Conservation (phyloP, 2,113 vertebrate species). For the Chrysochloris asiatica region DNA sequence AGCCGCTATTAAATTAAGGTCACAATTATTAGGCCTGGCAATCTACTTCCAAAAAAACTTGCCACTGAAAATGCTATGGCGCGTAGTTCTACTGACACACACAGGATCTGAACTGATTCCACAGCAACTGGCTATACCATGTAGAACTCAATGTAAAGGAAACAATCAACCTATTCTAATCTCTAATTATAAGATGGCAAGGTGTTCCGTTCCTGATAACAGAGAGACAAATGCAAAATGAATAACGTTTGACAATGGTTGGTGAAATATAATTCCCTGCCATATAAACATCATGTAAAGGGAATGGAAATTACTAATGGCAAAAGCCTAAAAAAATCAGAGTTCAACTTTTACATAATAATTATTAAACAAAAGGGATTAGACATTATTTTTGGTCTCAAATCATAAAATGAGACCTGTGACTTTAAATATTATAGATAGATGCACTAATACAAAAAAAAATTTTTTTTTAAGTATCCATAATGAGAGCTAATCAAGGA, state of each 20-base stretch:
- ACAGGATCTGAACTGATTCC: not conserved
- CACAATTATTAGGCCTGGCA: not conserved
- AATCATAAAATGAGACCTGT: not conserved
- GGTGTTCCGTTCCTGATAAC: not conserved
- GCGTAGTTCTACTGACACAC: not conserved
- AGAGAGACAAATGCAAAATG: not conserved
- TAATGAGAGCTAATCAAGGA: not conserved
- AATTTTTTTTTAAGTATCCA: slow-evolving; percentile 33
- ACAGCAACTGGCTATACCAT: not conserved
- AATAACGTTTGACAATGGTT: not conserved
- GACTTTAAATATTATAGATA: slow-evolving; percentile 3
- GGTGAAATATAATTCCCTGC: not conserved
- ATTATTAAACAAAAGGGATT: not conserved
- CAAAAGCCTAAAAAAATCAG: not conserved
- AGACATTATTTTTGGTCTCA: not conserved
- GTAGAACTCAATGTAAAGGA: not conserved
- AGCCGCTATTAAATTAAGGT: too few species aligned
- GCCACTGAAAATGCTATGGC: too few species aligned
- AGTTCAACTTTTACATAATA: not conserved
- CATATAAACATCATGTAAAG: not conserved
- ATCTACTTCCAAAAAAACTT: not conserved
- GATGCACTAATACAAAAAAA: not conserved
- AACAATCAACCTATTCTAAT: not conserved
- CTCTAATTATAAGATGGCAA: slow-evolving; percentile 12
- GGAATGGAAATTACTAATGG: slow-evolving; percentile 5